A percentile compares a stretch with the other conserved stretches of the same genome.
Conservation (phyloP, 2,113 vertebrate genomes). For the Platysternon megacephalum region DNA sequence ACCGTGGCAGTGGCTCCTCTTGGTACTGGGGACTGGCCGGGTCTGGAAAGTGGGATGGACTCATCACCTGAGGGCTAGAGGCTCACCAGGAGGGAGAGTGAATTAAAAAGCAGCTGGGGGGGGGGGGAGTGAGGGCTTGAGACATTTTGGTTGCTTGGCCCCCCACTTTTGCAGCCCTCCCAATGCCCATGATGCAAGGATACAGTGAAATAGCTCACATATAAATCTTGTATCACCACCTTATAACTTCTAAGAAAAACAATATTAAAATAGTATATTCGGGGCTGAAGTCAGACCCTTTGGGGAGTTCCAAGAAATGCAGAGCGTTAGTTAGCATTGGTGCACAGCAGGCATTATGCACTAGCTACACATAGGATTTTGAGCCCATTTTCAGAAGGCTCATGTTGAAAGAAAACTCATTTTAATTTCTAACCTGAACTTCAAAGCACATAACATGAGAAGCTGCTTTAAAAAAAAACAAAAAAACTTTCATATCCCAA, state of each 20-base stretch:
- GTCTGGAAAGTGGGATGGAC: no score
- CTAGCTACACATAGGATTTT: neutral
- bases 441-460: neutral
- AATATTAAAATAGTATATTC: neutral
- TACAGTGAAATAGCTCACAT: neutral
- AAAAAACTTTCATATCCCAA: neutral
- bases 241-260: neutral
- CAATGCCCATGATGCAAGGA: neutral
- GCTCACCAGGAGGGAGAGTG: no score
- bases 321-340: neutral
- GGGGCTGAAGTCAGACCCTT: neutral
- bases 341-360: neutral
- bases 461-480: neutral
- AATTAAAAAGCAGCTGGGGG: neutral
- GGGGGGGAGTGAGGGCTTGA: neutral
- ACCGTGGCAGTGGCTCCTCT: neutral
- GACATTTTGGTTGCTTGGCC: neutral
- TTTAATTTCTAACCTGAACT: neutral
- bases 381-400: neutral
- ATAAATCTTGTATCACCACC: neutral
- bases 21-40: neutral
- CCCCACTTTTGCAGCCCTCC: neutral
- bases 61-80: neutral
- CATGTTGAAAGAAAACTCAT: neutral
- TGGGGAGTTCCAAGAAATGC: neutral